Evolutionary conservation across 1,140 invertebrate species (phyloP), one percentile per base, ranked within the genome.

Genomic region (Lithobius niger): DNA sequence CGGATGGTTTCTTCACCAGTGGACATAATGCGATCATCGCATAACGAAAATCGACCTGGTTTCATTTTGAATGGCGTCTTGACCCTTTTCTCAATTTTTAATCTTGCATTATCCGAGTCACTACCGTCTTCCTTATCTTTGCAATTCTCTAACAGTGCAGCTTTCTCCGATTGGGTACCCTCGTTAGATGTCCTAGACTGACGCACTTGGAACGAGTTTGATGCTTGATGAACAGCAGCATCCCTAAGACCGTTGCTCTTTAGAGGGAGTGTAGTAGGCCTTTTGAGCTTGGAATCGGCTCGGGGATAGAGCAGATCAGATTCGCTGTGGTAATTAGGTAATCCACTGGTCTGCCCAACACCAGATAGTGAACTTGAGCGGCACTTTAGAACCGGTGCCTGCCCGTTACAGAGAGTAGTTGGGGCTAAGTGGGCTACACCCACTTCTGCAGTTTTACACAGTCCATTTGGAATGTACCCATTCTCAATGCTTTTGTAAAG

Each of bases 21-120:
- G 27, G 51, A 52, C 86, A 90, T 91, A 73, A 90, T 86, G 27
- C 87, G 73, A 64, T 91, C 88, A 63, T 90, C 86, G 64, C 89
- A 90, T 2, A 90, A 68, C 16, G 86, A 89, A 60, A 90, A 79
- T 56, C 87, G 76, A 13, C 73, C 71, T 0, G 82, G 80, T 3
- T 86, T 85, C 1, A 88, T 75, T 66, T 85, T 82, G 0, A 84
- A 82, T 0, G 86, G 86, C 0, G 86, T 89, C 67, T 89, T 88
- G 1, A 88, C 81, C 52, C 85, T 74, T 26, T 85, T 81, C 57
- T 82, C 81, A 16, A 89, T 66, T 43, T 79, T 65, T 4, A 61
- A 71, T n/a, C 73, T 76, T 42, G 76, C 63, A 63, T 72, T 84
- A 75, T 2, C 84, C 76, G 62, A 82, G 79, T 42, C 77, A 78